Conservation (phyloP, 2,888 invertebrate species). For the Drosophila kanekoi region DNA sequence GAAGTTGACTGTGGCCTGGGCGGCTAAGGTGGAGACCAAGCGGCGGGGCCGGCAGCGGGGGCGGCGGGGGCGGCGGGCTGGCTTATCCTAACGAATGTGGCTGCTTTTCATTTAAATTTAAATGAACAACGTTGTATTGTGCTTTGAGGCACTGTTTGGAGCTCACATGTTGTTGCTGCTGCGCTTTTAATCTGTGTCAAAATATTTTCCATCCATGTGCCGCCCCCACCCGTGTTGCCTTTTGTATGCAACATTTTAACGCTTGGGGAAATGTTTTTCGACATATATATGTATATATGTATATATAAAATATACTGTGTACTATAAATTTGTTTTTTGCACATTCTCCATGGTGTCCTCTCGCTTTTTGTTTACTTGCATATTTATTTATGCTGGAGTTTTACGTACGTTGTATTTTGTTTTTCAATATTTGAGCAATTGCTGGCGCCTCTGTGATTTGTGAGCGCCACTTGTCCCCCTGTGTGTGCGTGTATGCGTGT, state of each 20-base stretch:
- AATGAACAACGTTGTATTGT: conserved; percentile 68
- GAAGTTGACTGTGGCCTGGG: conserved; percentile 3
- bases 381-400: conserved; percentile 51
- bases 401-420: conserved; percentile 35
- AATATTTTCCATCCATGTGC: conserved; percentile 59
- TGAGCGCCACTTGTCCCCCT: not conserved
- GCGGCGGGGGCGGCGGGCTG: not conserved
- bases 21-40: not conserved
- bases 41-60: not conserved
- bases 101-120: conserved; percentile 72
- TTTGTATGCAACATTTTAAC: conserved; percentile 44
- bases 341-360: conserved; percentile 38
- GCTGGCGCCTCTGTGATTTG: conserved; percentile 53
- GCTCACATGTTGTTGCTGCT: conserved; percentile 21
- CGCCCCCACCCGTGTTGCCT: conserved; percentile 14
- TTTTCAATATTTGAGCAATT: conserved; percentile 66
- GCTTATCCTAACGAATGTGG: conserved; percentile 59
- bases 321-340: conserved; percentile 57
- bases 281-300: conserved; percentile 26
- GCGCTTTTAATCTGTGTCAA: conserved; percentile 74
- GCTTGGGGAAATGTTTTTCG: conserved; percentile 63
- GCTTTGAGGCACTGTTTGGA: conserved; percentile 50
- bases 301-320: conserved; percentile 46
- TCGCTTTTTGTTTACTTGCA: conserved; percentile 36
- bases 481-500: conserved; percentile 38